phyloP scores from a whole-genome alignment of 1,140 invertebrate species.

The Brachionus rubens region DNA sequence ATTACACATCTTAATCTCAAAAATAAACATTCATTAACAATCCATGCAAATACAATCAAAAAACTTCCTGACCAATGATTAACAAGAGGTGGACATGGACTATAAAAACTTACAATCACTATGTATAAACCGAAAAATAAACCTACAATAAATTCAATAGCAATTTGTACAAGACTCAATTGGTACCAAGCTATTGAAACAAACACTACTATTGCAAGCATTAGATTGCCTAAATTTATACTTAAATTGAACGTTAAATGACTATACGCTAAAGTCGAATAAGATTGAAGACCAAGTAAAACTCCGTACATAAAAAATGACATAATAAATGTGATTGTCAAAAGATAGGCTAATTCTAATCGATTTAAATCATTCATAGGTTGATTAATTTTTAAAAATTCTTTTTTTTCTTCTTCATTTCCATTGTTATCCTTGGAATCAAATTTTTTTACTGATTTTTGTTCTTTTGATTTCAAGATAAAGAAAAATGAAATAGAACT shows the following conservation, averaged over 20 bases:
- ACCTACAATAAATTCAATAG: conserved; percentile 1
- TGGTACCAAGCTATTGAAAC: not conserved
- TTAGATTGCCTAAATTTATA: conserved; percentile 35
- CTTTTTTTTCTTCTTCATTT: not conserved
- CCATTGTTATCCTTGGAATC: not conserved
- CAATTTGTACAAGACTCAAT: not conserved
- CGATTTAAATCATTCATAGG: too few relatives aligned
- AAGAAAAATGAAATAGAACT: conserved; percentile 30
- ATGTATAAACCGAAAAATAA: conserved; percentile 11
- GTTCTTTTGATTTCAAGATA: not conserved
- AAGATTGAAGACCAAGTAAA: conserved; percentile 78
- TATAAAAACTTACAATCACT: not conserved
- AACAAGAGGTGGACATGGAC: conserved; percentile 37
- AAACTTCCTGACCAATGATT: not conserved
- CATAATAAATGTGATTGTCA: conserved; percentile 16
- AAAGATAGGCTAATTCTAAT: too few relatives aligned
- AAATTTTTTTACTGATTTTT: not conserved
- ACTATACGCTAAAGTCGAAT: conserved; percentile 81
- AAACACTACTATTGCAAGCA: conserved; percentile 10
- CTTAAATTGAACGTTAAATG: conserved; percentile 53
- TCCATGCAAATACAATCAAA: conserved; percentile 34
- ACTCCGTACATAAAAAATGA: conserved; percentile 65
- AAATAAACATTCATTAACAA: conserved; percentile 26
- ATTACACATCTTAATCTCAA: conserved; percentile 28
- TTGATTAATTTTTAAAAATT: not conserved